These are phyloP conservation scores for Oxyura jamaicensis DNA, from an alignment of 2,113 vertebrate genomes.

Conservation along the genomic window DNA sequence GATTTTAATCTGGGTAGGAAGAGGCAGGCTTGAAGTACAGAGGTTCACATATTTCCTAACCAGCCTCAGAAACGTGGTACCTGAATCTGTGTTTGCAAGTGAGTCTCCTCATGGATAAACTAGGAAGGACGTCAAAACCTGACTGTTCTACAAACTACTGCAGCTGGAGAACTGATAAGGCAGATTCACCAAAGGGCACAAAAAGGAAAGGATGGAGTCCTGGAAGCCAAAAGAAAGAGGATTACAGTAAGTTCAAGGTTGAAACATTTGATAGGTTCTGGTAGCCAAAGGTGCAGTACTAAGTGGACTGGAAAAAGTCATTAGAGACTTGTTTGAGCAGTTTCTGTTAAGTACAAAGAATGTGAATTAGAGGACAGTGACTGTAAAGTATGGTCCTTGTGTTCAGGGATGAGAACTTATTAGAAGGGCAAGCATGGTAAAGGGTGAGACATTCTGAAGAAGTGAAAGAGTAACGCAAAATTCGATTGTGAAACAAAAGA, in stretches of 20 bases:
- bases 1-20: background rate
- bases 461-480: background rate
- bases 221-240: background rate
- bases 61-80: background rate
- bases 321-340: background rate
- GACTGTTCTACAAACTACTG: background rate
- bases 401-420: background rate
- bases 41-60: background rate
- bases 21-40: background rate
- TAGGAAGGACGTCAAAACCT: background rate
- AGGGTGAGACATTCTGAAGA: background rate
- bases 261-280: background rate
- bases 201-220: accelerated
- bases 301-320: background rate
- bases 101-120: background rate
- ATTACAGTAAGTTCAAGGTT: background rate
- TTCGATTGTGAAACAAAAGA: background rate
- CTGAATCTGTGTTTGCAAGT: background rate
- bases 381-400: background rate
- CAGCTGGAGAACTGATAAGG: background rate
- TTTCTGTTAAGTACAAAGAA: background rate
- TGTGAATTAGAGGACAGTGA: background rate
- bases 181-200: background rate
- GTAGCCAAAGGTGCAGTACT: background rate
- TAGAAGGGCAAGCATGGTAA: background rate